Conservation (phyloP, 2,888 invertebrate genomes). For the Odontothrips loti region DNA sequence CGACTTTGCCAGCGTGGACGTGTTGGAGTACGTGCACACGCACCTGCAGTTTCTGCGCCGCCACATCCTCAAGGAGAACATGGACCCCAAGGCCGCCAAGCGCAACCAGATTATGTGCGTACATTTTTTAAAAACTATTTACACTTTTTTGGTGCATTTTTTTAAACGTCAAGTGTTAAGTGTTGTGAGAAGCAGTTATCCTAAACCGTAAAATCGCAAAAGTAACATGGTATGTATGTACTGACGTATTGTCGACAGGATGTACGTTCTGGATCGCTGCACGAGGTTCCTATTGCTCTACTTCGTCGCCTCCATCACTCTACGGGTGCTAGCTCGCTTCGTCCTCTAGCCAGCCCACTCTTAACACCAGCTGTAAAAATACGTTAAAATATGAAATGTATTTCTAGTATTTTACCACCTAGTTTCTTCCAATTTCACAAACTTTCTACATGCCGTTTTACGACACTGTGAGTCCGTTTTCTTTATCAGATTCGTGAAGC, state of each 20-base stretch:
- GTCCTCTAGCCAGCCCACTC: not conserved
- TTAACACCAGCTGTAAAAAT: too few species aligned
- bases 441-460: too few species aligned
- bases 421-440: too few species aligned
- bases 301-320: not conserved
- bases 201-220: not conserved
- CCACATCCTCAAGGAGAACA: constrained; percentile 12
- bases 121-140: not conserved
- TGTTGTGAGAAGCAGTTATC: rapidly evolving
- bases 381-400: too few species aligned
- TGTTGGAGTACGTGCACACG: not conserved
- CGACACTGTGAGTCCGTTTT: too few species aligned
- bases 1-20: not conserved
- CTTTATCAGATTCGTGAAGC: too few species aligned
- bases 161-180: too few species aligned
- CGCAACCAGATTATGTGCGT: not conserved
- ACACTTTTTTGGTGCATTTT: too few species aligned
- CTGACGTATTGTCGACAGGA: not conserved
- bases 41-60: constrained; percentile 10
- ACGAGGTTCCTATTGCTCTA: not conserved
- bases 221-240: not conserved
- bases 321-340: not conserved
- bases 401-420: too few species aligned
- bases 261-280: not conserved
- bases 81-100: constrained; percentile 4